Percentiles rank a stretch among this genome's conserved stretches.
phyloP scores from a whole-genome alignment of 2,888 invertebrate genomes.

The Scaeva pyrastri region DNA sequence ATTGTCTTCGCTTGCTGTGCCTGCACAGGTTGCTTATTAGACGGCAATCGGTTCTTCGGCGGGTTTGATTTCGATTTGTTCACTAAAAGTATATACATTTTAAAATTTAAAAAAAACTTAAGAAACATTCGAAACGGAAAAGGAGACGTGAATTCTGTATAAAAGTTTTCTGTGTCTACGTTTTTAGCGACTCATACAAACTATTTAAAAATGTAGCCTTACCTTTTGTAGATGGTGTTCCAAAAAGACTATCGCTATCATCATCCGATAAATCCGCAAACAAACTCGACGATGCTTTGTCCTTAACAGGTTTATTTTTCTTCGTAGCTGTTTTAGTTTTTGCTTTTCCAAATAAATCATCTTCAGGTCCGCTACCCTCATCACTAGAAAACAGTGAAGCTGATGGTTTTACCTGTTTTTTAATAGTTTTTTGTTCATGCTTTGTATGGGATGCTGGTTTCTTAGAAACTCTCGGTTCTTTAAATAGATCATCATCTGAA shows the following conservation, averaged over 20 bases:
- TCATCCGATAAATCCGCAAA: slow-evolving; percentile 76
- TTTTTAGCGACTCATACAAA: too few species aligned
- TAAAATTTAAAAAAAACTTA: too few species aligned
- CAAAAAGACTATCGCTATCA: slow-evolving; percentile 78
- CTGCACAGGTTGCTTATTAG: slow-evolving; percentile 39
- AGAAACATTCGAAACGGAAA: too few species aligned
- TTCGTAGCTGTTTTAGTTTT: slow-evolving; percentile 25
- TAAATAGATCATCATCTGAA: slow-evolving; percentile 60
- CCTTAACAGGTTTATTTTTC: slow-evolving; percentile 35
- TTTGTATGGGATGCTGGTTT: slow-evolving; percentile 31
- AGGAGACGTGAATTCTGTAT: too few species aligned
- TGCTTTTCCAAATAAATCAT: slow-evolving; percentile 68
- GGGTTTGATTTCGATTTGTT: slow-evolving; percentile 42
- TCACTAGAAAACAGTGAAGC: slow-evolving; percentile 66
- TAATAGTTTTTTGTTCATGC: slow-evolving; percentile 17
- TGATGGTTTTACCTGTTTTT: slow-evolving; percentile 37
- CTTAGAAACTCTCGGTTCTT: slow-evolving; percentile 18
- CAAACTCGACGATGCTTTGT: slow-evolving; percentile 51
- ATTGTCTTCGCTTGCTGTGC: slow-evolving; percentile 13
- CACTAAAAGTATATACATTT: slow-evolving; percentile 28
- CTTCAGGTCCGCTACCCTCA: slow-evolving; percentile 56
- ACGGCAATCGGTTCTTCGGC: background rate
- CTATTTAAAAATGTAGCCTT: too few species aligned
- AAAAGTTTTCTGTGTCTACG: too few species aligned
- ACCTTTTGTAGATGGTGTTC: slow-evolving; percentile 60